Base-by-base conservation (phyloP, 2,797 vertebrate species). In the Anguilla megastoma region DNA sequence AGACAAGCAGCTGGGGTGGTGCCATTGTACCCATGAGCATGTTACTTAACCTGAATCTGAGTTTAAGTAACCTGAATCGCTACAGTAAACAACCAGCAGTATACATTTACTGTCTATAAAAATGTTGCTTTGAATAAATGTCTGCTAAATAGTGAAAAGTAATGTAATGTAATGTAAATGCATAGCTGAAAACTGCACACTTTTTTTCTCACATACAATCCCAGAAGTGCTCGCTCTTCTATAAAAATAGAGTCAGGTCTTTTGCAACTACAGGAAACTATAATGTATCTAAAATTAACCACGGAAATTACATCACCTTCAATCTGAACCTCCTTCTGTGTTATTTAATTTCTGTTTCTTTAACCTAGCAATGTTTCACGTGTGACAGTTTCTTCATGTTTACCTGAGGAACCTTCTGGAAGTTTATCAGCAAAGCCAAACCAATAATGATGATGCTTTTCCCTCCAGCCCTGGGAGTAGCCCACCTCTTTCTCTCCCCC, bases 361-460 rank as follows among this genome's bases (percentile, higher is more conserved):
- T 82, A 82, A 48, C 8, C 36, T 45, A 48, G 33, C 4, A 16
- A 87, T 83, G 45, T 54, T 54, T 48, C 52, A 33, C 7, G 9
- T 66, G 82, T 85, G 41, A 74, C 14, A 85, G 60, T 74, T 85
- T 74, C 66, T 84, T 84, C 63, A 84, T 52, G 63, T 84, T 60
- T 69, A 87, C 71, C 71, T 76, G 71, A 76, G 71, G 71, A 76
- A 76, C 71, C 14, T 36, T 76, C 71, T 21, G 52, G 36, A 24
- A 74, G 82, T 33, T 56, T 84, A 74, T 58, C 82, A 74, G 87
- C 66, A 21, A 41, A 50, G 50, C 66, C 69, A 83, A 54, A 71
- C 82, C 41, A 84, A 84, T 36, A 41, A 71, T 54, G 16, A 50
- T 48, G 54, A 83, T 30, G 33, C 21, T 36, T 36, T 14, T 76